phyloP scores from a whole-genome alignment of 2,888 invertebrate genomes.

The Toxonevra muliebris region DNA sequence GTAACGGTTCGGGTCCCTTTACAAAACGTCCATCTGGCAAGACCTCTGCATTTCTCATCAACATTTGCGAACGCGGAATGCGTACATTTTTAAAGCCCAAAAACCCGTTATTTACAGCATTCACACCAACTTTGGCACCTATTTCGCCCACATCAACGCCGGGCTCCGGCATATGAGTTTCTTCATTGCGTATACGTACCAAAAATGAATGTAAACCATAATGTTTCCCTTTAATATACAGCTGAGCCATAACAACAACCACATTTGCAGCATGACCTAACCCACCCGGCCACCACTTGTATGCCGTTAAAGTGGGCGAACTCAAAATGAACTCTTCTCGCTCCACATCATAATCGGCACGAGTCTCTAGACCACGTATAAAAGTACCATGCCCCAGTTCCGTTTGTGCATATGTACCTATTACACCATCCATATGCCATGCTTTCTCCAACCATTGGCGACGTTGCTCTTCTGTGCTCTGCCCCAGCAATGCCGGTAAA shows the following conservation, averaged over 20 bases:
- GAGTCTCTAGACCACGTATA: constrained; percentile 88
- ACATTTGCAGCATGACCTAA: constrained; percentile 92
- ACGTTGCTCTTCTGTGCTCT: constrained; percentile 85
- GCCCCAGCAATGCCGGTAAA: constrained; percentile 85
- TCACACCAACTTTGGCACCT: constrained; percentile 91
- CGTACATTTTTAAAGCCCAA: constrained; percentile 85
- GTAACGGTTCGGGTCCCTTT: constrained; percentile 79
- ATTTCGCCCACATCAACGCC: constrained; percentile 94
- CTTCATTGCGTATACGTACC: constrained; percentile 87
- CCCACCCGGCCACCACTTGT: constrained; percentile 98
- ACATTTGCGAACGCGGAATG: constrained; percentile 87
- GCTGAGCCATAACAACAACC: constrained; percentile 89
- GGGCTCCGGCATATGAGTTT: constrained; percentile 84
- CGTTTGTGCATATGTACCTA: constrained; percentile 96
- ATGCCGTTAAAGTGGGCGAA: constrained; percentile 85
- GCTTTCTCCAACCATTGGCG: constrained; percentile 85
- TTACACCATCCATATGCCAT: constrained; percentile 80
- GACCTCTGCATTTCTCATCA: constrained; percentile 92
- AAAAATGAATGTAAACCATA: constrained; percentile 93
- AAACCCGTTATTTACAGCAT: constrained; percentile 91
- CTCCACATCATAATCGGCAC: constrained; percentile 84
- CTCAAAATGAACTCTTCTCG: constrained; percentile 87
- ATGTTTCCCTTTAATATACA: constrained; percentile 81
- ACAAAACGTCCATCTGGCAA: constrained; percentile 90
- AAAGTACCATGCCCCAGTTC: constrained; percentile 96